These are phyloP conservation scores for Oreotrochilus melanogaster DNA, from an alignment of 2,113 vertebrate species.

Conservation along the genomic window DNA sequence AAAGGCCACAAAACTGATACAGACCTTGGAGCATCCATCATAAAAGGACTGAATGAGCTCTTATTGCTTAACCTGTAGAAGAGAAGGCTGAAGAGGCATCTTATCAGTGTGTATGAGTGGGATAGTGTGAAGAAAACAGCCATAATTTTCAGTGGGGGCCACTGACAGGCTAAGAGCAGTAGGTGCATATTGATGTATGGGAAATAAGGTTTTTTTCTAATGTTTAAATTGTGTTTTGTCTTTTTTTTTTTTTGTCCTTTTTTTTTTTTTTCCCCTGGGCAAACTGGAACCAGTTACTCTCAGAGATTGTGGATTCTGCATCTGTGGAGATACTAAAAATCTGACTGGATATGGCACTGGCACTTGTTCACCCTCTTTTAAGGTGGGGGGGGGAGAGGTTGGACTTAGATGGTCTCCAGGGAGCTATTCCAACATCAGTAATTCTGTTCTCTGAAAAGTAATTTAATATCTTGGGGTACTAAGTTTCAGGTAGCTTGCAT, in stretches of 20 bases:
- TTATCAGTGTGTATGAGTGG: background rate
- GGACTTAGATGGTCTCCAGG: background rate
- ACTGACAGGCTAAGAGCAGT: background rate
- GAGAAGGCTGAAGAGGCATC: background rate
- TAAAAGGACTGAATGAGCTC: background rate
- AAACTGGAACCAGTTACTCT: background rate
- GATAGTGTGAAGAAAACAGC: background rate
- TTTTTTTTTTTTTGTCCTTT: no score
- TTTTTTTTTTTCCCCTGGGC: no score
- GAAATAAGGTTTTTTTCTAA: background rate
- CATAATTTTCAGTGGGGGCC: background rate
- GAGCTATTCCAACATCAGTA: background rate
- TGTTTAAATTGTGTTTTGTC: background rate
- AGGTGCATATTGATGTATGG: accelerated
- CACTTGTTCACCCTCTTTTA: background rate
- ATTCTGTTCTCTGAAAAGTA: background rate
- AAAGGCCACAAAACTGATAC: background rate
- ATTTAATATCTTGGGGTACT: background rate
- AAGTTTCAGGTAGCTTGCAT: background rate
- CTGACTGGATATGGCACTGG: background rate
- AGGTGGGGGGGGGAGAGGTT: background rate
- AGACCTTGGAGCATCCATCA: background rate
- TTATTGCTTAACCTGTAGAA: background rate
- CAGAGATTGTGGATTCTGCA: background rate
- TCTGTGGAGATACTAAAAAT: background rate